Evolutionary conservation across 2,888 invertebrate species (phyloP), one percentile per base, ranked within the genome.

Genomic region (Plutella xylostella): DNA sequence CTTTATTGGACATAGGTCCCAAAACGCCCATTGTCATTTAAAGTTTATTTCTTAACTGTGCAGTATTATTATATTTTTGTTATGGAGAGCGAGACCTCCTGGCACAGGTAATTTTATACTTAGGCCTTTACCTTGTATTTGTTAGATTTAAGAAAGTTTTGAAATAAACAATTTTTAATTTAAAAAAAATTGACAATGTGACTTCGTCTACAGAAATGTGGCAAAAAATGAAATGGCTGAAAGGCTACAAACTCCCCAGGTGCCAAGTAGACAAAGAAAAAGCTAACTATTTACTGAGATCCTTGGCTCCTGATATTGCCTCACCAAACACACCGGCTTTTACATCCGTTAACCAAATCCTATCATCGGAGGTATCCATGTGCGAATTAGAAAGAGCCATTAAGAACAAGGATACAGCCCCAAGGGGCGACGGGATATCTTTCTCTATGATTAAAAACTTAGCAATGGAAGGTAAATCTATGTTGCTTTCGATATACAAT

Each of bases 191-290:
- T n/a, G n/a, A 48, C 33, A 15, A 37, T 18, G 40, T 46, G 7
- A 46, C 44, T 7, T 46, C 52, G 9, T 3, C 48, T 1, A 38
- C 43, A 3, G 42, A 52, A n/a, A 43, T 55, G 45, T 53, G 53
- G 55, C 42, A 15, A 7, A 47, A 45, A 43, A 52, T 55, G 51
- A 47, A 35, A 39, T 55, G 51, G 51, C 15, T 49, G 2, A 54
- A 53, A 18, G 49, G 49, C 15, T 38, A 35, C 9, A 30, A 2
- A 9, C 1, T 7, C 3, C 9, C 33, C 1, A 4, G 17, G 37
- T 19, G 4, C n/a, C 20, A 25, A 11, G 21, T 51, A 6, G 34
- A 48, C 12, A 45, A 48, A 38, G 47, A 48, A 7, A 39, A 28
- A 9, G 42, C 51, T 12, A 35, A 18, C 12, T 19, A 30, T 20